Evolutionary conservation across 1,140 invertebrate species (phyloP), one percentile per base, ranked within the genome.

Genomic region (Heliconius hewitsoni): DNA sequence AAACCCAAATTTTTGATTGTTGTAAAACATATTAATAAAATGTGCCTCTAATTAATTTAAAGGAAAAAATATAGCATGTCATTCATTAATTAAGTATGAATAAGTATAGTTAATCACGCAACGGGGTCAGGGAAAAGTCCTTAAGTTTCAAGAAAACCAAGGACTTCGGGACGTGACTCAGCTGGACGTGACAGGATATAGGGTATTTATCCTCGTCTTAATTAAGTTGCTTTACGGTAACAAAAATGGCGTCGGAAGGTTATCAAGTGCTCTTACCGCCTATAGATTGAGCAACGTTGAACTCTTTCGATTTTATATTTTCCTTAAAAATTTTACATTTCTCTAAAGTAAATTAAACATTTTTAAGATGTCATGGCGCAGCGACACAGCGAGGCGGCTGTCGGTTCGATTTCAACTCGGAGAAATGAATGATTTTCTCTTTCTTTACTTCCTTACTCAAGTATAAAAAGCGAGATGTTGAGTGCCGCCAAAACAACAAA

Each of bases 41-140:
- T 60, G 8, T 60, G 57, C 3, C 57, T 23, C 27, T 27, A 27
- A 30, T 30, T 66, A 66, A 23, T 66, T 66, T 60, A 27, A 23
- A 60, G n/a, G 57, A 23, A 11, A 57, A 60, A 60, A 66, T 9
- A 23, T 60, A n/a, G 55, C 27, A 11, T 30, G 60, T 66, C 60
- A 16, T 30, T 66, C 27, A 66, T 66, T 30, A 30, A 1, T 66
- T 13, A 30, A 66, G 23, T 66, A 30, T 66, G 60, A 66, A 66
- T 66, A 30, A 66, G 60, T 66, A 66, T 66, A 66, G 23, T 30
- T 66, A 66, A 66, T 42, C 74, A 75, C 39, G 74, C 37, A 76
- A 76, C 66, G 73, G 19, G 79, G 79, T 80, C 79, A 80, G 50
- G 79, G 79, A 73, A 73, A 73, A 39, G 74, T 80, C 79, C 79